Conservation (phyloP, 2,888 invertebrate species). For the Hyposoter dolosus region DNA sequence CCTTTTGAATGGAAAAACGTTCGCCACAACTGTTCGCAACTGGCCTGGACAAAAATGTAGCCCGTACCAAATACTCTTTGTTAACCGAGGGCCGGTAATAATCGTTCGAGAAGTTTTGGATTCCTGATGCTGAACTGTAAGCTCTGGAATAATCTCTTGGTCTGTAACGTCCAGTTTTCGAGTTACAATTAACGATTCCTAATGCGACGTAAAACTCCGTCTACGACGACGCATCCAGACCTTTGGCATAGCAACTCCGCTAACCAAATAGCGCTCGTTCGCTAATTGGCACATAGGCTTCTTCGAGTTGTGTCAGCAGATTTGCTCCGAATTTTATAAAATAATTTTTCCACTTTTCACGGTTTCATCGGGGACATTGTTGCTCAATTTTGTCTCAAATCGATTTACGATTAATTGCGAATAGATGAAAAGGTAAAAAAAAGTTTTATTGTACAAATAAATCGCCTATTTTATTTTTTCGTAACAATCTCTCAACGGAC, state of each 20-base stretch:
- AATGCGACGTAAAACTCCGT: conserved; percentile 33
- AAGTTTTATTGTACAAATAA: not conserved
- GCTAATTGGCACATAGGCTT: conserved; percentile 19
- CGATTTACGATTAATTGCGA: not conserved
- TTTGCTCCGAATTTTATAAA: conserved; percentile 9
- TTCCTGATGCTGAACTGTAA: not conserved
- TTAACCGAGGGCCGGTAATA: not conserved
- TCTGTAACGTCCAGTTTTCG: conserved; percentile 12
- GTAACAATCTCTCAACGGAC: not conserved
- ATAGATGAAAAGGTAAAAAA: not conserved
- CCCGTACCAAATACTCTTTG: not conserved
- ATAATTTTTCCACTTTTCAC: conserved; percentile 12
- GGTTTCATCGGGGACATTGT: not conserved
- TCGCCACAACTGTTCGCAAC: not conserved
- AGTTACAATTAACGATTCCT: conserved; percentile 18
- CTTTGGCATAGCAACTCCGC: conserved; percentile 8
- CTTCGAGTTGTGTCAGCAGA: conserved; percentile 1
- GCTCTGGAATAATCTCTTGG: conserved; percentile 22
- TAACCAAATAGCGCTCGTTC: conserved; percentile 44
- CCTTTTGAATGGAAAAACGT: not conserved
- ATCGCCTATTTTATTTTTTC: not conserved
- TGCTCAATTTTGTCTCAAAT: not conserved
- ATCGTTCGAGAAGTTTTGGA: conserved; percentile 14
- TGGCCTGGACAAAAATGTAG: not conserved
- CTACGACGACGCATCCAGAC: conserved; percentile 4